phyloP scores from a whole-genome alignment of 2,113 vertebrate species.

The Phoxinus phoxinus region DNA sequence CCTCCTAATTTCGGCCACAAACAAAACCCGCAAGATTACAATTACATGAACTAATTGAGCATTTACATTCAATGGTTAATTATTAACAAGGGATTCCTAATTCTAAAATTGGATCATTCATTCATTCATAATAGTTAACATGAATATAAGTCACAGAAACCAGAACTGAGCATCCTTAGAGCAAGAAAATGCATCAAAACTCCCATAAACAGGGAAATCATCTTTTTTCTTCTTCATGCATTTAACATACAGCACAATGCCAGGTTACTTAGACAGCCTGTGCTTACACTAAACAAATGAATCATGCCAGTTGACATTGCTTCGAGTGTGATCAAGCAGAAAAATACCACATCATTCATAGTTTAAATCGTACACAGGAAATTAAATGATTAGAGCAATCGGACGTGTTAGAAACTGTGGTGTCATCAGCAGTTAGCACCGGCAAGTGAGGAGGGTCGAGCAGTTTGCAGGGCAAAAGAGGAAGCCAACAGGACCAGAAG shows the following conservation, averaged over 20 bases:
- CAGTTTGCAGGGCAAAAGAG: neutral
- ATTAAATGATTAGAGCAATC: neutral
- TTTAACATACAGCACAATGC: constrained; percentile 56
- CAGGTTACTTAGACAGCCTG: constrained; percentile 54
- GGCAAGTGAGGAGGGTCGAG: neutral
- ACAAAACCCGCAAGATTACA: neutral
- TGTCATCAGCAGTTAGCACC: constrained; percentile 13
- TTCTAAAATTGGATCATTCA: constrained; percentile 16
- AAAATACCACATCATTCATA: constrained; percentile 4
- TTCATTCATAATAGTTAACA: constrained; percentile 24
- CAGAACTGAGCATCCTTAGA: constrained; percentile 2
- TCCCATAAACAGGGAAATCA: neutral
- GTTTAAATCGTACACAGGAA: neutral
- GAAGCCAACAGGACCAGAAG: constrained; percentile 7
- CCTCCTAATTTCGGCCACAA: neutral
- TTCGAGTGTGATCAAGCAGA: neutral
- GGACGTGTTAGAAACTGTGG: constrained; percentile 8
- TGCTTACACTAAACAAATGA: neutral
- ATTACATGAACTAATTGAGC: neutral
- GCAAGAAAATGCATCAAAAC: constrained; percentile 27
- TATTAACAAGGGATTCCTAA: constrained; percentile 14
- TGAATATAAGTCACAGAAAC: constrained; percentile 5
- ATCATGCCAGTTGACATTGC: constrained; percentile 26
- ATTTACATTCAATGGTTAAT: constrained; percentile 41
- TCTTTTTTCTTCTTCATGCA: constrained; percentile 30